Base-by-base conservation (phyloP, 1,140 invertebrate species). In the Cydia splendana region DNA sequence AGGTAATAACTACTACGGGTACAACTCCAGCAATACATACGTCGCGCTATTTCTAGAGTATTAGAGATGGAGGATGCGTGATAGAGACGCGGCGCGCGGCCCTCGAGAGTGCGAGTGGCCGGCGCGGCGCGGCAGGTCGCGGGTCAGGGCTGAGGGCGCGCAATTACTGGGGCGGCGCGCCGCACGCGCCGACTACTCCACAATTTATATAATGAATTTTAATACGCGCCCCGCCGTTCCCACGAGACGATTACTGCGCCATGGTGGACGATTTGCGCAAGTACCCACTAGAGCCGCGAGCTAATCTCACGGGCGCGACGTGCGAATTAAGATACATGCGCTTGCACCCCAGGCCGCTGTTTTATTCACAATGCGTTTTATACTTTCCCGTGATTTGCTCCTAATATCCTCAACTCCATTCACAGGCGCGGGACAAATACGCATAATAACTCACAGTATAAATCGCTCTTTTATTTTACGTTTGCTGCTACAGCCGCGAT, bases 151-250 rank as follows among this genome's bases (percentile, higher is more conserved):
- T 51, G 65, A 69, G 30, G 38, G 20, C 67, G 9, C 24, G 48
- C 67, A 74, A 78, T 78, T 78, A 78, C 20, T 12, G 24, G 77
- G 77, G 77, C 77, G 77, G 77, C 77, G 77, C 74, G 38, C 42
- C 42, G 48, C 77, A 78, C 77, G 77, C 76, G 76, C 74, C 71
- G 57, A 53, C 77, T 38, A 42, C 77, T 75, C 75, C 75, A 75
- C 53, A 42, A 57, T 71, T 42, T 78, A 78, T 38, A 78, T 78
- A 76, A 76, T 76, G 51, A 71, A 73, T 62, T 75, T 75, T 78
- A 78, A 71, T 71, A 71, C 30, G 30, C 34, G n/a, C 15, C 34
- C n/a, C 74, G 42, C 42, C 77, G 62, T 42, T 78, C 74, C 74
- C 74, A 78, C 74, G 71, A 57, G 13, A n/a, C 65, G 30, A 71